phyloP scores from a whole-genome alignment of 2,797 vertebrate genomes.

The Denticeps clupeoides region DNA sequence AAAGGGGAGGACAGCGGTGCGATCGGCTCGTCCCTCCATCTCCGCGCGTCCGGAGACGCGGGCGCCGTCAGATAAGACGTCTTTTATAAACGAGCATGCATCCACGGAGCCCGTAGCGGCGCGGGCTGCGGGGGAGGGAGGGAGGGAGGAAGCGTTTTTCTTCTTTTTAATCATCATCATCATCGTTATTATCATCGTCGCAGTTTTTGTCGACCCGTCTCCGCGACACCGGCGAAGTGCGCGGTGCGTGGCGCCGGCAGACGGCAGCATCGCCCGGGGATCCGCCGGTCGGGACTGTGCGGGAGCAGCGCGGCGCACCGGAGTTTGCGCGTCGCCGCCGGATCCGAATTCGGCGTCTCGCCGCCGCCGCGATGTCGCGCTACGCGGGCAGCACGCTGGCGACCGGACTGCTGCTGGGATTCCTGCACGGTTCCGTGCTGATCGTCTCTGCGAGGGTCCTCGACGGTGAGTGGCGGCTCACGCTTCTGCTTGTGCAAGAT shows the following conservation, averaged over 20 bases:
- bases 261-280: conserved; percentile 32
- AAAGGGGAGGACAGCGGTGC: conserved; percentile 38
- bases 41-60: no score
- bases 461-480: conserved; percentile 52
- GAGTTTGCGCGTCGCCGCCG: conserved; percentile 38
- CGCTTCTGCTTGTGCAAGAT: not conserved
- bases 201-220: no score
- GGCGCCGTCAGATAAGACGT: conserved; percentile 47
- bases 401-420: conserved; percentile 52
- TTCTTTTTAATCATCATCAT: no score
- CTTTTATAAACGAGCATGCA: conserved; percentile 51
- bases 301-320: conserved; percentile 24
- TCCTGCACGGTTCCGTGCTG: conserved; percentile 58
- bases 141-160: no score
- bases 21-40: no score
- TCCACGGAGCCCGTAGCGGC: conserved; percentile 42
- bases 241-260: conserved; percentile 32
- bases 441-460: conserved; percentile 47
- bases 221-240: conserved; percentile 29
- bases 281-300: not conserved
- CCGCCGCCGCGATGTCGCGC: conserved; percentile 44
- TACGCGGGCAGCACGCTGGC: conserved; percentile 46
- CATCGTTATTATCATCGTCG: no score
- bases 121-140: conserved; percentile 43
- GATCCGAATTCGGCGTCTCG: conserved; percentile 27